A percentile compares a stretch with the other conserved stretches of the same genome.
Conservation (phyloP, 2,888 invertebrate genomes). For the Ametastegia equiseti region DNA sequence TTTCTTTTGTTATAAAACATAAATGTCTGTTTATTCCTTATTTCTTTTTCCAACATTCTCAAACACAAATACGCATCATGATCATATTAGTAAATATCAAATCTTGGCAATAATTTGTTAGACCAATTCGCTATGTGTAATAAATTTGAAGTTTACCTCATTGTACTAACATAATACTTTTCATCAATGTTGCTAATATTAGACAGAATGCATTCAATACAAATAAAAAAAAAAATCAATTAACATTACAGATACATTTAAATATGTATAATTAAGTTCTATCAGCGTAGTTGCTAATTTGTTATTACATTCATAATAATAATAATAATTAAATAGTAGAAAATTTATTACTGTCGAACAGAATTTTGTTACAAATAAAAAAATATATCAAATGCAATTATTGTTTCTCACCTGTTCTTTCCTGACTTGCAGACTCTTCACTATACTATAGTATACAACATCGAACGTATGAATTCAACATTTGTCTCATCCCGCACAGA, state of each 20-base stretch:
- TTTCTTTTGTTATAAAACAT: neutral
- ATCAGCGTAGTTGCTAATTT: conserved; percentile 54
- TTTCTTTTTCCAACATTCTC: neutral
- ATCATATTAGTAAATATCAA: neutral
- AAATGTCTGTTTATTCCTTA: neutral
- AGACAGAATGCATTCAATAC: no score
- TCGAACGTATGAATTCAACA: no score
- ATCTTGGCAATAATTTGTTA: neutral
- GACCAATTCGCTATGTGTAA: neutral
- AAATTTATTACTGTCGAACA: conserved; percentile 55
- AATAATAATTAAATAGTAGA: conserved; percentile 55
- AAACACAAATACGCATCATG: neutral
- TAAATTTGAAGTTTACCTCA: no score
- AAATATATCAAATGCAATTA: conserved; percentile 50
- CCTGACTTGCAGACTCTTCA: neutral
- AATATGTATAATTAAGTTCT: neutral
- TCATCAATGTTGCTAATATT: no score
- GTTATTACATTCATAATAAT: conserved; percentile 62
- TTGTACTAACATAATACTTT: no score
- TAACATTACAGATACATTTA: neutral
- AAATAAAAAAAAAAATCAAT: neutral
- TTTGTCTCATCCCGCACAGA: no score
- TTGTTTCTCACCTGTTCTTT: conserved; percentile 39
- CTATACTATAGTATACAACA: neutral
- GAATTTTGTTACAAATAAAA: conserved; percentile 57